These are phyloP conservation scores for Drosophila yooni DNA, from an alignment of 2,888 invertebrate species.

Conservation along the genomic window DNA sequence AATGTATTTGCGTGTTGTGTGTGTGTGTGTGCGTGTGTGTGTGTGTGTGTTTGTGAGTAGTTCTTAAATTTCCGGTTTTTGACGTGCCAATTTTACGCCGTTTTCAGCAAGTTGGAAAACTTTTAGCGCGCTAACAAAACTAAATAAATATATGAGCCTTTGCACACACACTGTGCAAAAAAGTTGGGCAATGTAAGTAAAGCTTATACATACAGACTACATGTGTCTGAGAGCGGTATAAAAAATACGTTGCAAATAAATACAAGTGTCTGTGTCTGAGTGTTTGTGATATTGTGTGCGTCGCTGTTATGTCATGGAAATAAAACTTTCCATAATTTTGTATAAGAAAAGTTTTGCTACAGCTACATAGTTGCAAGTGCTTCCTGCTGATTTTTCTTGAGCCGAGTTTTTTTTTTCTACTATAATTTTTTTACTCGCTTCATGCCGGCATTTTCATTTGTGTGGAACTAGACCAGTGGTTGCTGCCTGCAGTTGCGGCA, in stretches of 20 bases:
- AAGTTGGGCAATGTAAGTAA: slow-evolving; percentile 72
- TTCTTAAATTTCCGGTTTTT: slow-evolving; percentile 72
- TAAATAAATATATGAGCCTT: slow-evolving; percentile 73
- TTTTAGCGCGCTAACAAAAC: slow-evolving; percentile 65
- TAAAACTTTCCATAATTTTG: slow-evolving; percentile 79
- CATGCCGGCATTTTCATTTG: slow-evolving; percentile 56
- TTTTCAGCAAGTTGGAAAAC: slow-evolving; percentile 59
- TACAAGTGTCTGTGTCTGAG: slow-evolving; percentile 36
- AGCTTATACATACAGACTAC: slow-evolving; percentile 20
- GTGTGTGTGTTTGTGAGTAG: slow-evolving; percentile 21
- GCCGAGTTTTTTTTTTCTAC: slow-evolving; percentile 27
- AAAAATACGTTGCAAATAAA: slow-evolving; percentile 57
- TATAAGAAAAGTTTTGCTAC: slow-evolving; percentile 79
- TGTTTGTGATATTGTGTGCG: slow-evolving; percentile 38
- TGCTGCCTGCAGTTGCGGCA: slow-evolving; percentile 55
- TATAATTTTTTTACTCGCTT: slow-evolving; percentile 22
- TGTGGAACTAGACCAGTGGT: slow-evolving; percentile 72
- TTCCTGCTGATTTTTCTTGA: slow-evolving; percentile 71
- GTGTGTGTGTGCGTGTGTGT: not conserved
- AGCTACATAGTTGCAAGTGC: slow-evolving; percentile 77
- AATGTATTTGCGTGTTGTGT: not conserved
- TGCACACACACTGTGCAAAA: slow-evolving; percentile 40
- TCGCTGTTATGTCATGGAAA: slow-evolving; percentile 75
- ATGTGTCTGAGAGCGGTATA: slow-evolving; percentile 46
- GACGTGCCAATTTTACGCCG: slow-evolving; percentile 74